These are phyloP conservation scores for Onychostruthus taczanowskii DNA, from an alignment of 2,113 vertebrate genomes.

Conservation along the genomic window DNA sequence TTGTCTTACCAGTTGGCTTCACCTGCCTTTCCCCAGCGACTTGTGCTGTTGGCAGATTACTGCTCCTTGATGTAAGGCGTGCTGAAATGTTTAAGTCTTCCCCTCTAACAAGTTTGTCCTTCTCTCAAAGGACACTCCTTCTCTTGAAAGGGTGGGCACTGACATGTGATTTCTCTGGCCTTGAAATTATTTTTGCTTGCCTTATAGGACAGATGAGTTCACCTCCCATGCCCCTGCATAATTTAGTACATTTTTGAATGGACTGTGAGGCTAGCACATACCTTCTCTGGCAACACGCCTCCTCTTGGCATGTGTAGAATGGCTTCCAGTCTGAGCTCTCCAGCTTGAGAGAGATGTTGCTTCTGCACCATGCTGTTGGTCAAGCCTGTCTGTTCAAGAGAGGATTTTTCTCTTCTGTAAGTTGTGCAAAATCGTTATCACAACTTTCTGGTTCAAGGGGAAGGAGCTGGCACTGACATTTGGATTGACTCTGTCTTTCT, in stretches of 20 bases:
- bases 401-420: neutral
- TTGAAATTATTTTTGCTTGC: neutral
- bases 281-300: neutral
- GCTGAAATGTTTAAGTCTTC: neutral
- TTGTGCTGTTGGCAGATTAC: neutral
- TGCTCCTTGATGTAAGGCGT: neutral
- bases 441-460: slow-evolving; percentile 83
- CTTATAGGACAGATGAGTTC: neutral
- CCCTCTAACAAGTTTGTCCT: neutral
- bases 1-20: neutral
- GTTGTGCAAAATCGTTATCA: slow-evolving; percentile 84
- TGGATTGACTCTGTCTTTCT: slow-evolving; percentile 79
- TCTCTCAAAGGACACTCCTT: neutral
- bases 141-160: neutral
- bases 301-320: fast-evolving
- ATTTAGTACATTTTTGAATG: neutral
- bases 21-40: neutral
- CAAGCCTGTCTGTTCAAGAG: neutral
- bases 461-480: slow-evolving; percentile 84
- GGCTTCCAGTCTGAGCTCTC: neutral
- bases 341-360: neutral
- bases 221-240: neutral
- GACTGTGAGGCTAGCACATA: fast-evolving
- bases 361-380: neutral
- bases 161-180: neutral